These are phyloP conservation scores for Sebastes kiyomatsui DNA, from an alignment of 2,797 vertebrate genomes.

Conservation along the genomic window DNA sequence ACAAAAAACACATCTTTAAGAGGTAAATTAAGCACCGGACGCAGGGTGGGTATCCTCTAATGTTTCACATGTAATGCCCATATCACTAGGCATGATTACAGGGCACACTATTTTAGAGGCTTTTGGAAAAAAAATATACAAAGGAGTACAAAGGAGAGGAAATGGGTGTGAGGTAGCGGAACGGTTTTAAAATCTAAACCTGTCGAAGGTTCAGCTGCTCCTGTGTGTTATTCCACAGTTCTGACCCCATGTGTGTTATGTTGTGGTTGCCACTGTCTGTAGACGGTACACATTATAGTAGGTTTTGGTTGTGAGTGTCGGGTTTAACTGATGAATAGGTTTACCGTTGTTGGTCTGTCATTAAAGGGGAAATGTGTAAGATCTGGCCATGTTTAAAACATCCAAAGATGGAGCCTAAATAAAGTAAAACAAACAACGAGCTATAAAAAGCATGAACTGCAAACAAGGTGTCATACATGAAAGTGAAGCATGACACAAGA, in stretches of 20 bases:
- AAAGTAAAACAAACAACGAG: background rate
- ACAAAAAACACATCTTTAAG: constrained; percentile 11
- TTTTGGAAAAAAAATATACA: constrained; percentile 29
- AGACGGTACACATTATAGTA: background rate
- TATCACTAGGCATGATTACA: constrained; percentile 41
- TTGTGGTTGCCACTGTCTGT: background rate
- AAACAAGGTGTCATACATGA: background rate
- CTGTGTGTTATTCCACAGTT: constrained; percentile 1
- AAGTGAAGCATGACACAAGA: background rate
- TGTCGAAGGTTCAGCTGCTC: background rate
- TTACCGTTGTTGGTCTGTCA: background rate
- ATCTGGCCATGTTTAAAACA: background rate
- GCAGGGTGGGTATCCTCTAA: constrained; percentile 17
- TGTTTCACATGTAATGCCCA: constrained; percentile 13
- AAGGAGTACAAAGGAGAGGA: constrained; percentile 23
- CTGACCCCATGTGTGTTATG: background rate
- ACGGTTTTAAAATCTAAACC: background rate
- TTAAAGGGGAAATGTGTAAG: background rate
- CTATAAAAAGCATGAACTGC: background rate
- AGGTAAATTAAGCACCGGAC: constrained; percentile 33
- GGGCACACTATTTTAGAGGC: background rate
- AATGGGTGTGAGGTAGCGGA: constrained; percentile 16
- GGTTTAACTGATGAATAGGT: background rate
- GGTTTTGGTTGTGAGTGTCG: background rate
- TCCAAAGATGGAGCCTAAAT: background rate